Evolutionary conservation across 2,113 vertebrate species (phyloP).

Genomic region (Puma concolor): DNA sequence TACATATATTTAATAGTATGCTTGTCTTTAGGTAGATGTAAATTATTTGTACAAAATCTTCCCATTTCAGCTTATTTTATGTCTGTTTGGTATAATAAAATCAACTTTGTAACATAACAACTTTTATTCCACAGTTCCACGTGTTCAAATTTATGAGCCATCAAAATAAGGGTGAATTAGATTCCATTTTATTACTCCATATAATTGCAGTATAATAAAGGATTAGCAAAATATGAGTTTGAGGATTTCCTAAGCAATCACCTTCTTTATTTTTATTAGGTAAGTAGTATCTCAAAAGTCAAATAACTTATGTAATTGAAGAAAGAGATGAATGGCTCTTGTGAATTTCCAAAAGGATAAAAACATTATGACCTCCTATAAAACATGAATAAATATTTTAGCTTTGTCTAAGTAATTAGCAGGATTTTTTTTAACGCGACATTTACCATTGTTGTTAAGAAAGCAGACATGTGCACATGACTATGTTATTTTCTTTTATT

Average conservation of each 20-base stretch:
- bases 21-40: background rate
- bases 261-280: constrained; percentile 40
- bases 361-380: constrained; percentile 54
- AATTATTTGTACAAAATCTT: background rate
- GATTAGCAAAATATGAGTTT: constrained; percentile 52
- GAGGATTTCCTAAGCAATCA: constrained; percentile 51
- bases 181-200: constrained; percentile 45
- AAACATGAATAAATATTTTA: constrained; percentile 59
- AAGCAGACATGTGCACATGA: background rate
- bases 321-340: constrained; percentile 51
- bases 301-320: constrained; percentile 62
- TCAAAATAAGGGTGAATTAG: constrained; percentile 46
- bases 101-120: background rate
- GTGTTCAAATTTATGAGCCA: constrained; percentile 36
- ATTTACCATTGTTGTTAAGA: background rate
- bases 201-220: constrained; percentile 51
- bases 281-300: constrained; percentile 59
- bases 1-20: background rate
- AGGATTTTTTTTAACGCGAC: background rate
- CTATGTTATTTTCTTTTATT: background rate
- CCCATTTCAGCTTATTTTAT: background rate
- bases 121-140: background rate
- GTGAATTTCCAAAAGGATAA: constrained; percentile 61
- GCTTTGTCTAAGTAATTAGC: constrained; percentile 40
- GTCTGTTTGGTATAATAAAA: background rate